Percentiles rank a stretch among this genome's conserved stretches.
These are phyloP conservation scores for Oryzaephilus surinamensis DNA, from an alignment of 1,140 invertebrate species.

Conservation along the genomic window DNA sequence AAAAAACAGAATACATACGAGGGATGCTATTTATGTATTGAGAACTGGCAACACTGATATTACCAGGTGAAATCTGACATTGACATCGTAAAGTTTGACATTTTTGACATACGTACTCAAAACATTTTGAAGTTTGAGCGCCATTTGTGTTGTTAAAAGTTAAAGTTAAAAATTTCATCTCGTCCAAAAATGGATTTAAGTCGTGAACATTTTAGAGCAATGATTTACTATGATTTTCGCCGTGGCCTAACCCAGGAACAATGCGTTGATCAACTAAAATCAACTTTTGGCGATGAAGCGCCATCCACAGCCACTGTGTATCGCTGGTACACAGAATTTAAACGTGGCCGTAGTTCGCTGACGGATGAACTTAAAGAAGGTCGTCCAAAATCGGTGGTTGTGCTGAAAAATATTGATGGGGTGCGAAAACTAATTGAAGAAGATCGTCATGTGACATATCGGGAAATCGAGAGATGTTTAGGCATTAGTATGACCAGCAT, in stretches of 20 bases:
- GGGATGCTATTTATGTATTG: constrained; percentile 5
- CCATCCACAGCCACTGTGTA: constrained; percentile 11
- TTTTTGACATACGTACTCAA: constrained; percentile 3
- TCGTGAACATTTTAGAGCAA: constrained; percentile 5
- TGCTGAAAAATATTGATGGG: constrained; percentile 13
- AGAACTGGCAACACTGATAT: constrained; percentile 6
- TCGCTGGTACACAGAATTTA: constrained; percentile 14
- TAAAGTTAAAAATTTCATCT: background rate
- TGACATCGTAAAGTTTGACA: constrained; percentile 9
- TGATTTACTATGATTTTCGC: constrained; percentile 3
- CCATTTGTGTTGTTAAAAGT: constrained; percentile 4
- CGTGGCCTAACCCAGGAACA: constrained; percentile 5
- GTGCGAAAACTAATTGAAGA: constrained; percentile 19
- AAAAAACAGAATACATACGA: too few species aligned
- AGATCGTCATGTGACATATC: constrained; percentile 24
- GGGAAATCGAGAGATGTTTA: constrained; percentile 19
- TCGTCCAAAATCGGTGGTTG: constrained; percentile 17
- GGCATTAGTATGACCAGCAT: constrained; percentile 19
- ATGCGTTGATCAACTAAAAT: constrained; percentile 6
- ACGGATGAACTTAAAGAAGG: constrained; percentile 14
- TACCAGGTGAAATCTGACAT: constrained; percentile 1
- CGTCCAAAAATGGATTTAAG: constrained; percentile 2
- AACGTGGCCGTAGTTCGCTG: constrained; percentile 15
- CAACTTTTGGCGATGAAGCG: constrained; percentile 11
- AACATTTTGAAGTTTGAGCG: constrained; percentile 7